phyloP scores from a whole-genome alignment of 2,797 vertebrate genomes.

The Pangasius mekongensis region DNA sequence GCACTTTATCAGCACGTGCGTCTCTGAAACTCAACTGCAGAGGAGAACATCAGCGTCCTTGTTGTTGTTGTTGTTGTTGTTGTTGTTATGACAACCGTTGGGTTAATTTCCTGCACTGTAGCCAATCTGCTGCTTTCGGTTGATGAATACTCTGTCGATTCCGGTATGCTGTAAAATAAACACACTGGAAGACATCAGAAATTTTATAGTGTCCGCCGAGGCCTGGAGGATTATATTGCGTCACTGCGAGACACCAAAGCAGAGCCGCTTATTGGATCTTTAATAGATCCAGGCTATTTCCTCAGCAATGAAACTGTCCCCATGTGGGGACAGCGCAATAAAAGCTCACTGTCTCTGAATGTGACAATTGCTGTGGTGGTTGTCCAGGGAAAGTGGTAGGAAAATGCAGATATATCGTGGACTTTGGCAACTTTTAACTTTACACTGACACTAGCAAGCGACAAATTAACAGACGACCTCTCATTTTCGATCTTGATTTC shows the following conservation, averaged over 20 bases:
- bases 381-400: background rate
- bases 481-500: no score
- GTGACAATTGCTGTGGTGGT: background rate
- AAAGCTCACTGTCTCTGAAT: background rate
- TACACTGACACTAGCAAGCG: background rate
- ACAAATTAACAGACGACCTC: background rate
- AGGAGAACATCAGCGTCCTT: background rate
- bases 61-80: background rate
- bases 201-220: background rate
- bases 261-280: conserved; percentile 1
- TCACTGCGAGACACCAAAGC: background rate
- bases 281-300: background rate
- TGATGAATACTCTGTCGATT: background rate
- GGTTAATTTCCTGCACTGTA: background rate
- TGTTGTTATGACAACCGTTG: background rate
- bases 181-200: background rate
- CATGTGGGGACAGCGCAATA: background rate
- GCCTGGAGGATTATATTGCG: background rate
- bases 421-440: background rate
- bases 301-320: background rate
- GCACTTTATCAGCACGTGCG: background rate
- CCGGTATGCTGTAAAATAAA: background rate
- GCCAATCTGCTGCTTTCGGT: background rate
- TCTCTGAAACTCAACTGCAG: background rate
- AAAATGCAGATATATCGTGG: background rate